Conservation (phyloP, 2,888 invertebrate genomes). For the Marronus borbonicus region DNA sequence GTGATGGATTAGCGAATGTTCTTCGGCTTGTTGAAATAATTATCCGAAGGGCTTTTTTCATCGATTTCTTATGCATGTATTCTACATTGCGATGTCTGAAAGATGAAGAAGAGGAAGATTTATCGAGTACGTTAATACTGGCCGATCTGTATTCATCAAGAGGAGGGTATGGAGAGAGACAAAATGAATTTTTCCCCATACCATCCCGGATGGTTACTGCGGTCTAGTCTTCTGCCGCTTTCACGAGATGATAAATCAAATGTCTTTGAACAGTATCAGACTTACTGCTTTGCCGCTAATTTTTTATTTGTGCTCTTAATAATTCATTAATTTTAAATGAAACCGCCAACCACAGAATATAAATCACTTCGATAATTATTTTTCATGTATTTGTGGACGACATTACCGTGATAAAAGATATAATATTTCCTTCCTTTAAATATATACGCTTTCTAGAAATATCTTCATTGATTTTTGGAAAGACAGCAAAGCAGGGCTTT, state of each 20-base stretch:
- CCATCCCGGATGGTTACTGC: constrained; percentile 2
- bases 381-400: constrained; percentile 22
- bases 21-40: constrained; percentile 42
- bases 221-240: neutral
- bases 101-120: constrained; percentile 33
- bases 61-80: constrained; percentile 41
- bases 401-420: neutral
- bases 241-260: constrained; percentile 39
- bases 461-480: neutral
- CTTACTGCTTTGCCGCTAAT: constrained; percentile 28
- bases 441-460: neutral
- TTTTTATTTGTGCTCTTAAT: constrained; percentile 37
- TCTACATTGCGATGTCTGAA: constrained; percentile 20
- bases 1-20: constrained; percentile 39
- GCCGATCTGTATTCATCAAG: constrained; percentile 39
- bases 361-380: constrained; percentile 35
- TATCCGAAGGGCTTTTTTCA: constrained; percentile 15
- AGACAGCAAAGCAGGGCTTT: no score
- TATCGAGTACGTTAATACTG: constrained; percentile 39
- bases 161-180: constrained; percentile 13
- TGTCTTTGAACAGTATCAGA: constrained; percentile 27
- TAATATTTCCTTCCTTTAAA: neutral
- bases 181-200: constrained; percentile 35
- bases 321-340: constrained; percentile 40
- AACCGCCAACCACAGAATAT: constrained; percentile 36